Conservation (phyloP, 1,140 invertebrate genomes). For the Asobara japonica region DNA sequence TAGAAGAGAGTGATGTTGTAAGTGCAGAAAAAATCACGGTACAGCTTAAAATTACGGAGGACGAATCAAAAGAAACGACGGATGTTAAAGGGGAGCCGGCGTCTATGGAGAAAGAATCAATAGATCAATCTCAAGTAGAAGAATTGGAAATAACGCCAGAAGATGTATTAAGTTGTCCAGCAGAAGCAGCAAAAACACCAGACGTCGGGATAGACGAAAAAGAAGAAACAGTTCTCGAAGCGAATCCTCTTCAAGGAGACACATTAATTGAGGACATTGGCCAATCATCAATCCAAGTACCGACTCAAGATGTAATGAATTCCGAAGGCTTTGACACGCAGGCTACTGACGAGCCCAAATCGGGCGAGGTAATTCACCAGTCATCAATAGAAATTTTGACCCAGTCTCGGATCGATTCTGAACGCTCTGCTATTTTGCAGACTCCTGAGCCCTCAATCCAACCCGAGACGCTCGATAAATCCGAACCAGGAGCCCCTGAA, state of each 20-base stretch:
- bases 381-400: slow-evolving; percentile 18
- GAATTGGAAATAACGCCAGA: not conserved
- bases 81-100: too few relatives aligned
- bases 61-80: too few relatives aligned
- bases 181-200: too few relatives aligned
- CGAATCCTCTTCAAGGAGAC: not conserved
- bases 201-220: slow-evolving; percentile 8
- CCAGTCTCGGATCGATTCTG: slow-evolving; percentile 50
- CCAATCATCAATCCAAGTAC: not conserved
- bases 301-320: not conserved
- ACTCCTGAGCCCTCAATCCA: slow-evolving; percentile 34
- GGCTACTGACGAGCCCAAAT: not conserved
- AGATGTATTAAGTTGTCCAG: too few relatives aligned
- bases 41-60: too few relatives aligned
- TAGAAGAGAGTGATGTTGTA: slow-evolving; percentile 13
- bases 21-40: slow-evolving; percentile 18
- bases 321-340: slow-evolving; percentile 4
- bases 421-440: slow-evolving; percentile 52
- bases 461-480: slow-evolving; percentile 31
- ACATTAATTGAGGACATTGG: too few relatives aligned
- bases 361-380: slow-evolving; percentile 48
- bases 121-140: not conserved
- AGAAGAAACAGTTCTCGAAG: slow-evolving; percentile 10
- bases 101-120: not conserved
- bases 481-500: slow-evolving; percentile 28